Conservation (phyloP, 1,140 invertebrate species). For the Drosophila aff. region DNA sequence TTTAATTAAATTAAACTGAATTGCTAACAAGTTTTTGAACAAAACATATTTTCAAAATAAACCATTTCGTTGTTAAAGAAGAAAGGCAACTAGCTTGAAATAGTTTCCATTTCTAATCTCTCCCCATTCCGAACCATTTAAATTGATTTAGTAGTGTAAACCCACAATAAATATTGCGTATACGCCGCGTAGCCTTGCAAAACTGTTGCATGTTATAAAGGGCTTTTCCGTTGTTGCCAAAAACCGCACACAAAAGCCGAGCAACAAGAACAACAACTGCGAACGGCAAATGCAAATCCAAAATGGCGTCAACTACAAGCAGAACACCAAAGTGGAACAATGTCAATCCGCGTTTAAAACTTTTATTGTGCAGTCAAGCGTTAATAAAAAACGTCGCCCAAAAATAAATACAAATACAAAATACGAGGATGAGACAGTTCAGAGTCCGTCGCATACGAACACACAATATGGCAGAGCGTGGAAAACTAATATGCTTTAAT, state of each 20-base stretch:
- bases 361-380: slow-evolving; percentile 74
- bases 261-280: slow-evolving; percentile 10
- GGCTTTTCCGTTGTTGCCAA: slow-evolving; percentile 25
- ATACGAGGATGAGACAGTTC: slow-evolving; percentile 15
- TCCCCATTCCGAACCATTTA: slow-evolving; percentile 8
- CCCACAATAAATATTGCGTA: slow-evolving; percentile 39
- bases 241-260: slow-evolving; percentile 34
- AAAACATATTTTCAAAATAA: not conserved
- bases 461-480: slow-evolving; percentile 44
- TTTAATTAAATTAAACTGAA: not conserved
- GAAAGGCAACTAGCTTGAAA: not conserved
- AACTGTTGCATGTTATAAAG: slow-evolving; percentile 63
- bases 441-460: not conserved
- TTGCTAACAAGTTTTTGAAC: no score
- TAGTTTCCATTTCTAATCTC: not conserved
- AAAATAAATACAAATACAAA: slow-evolving; percentile 66
- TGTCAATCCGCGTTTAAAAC: slow-evolving; percentile 70
- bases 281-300: slow-evolving; percentile 57
- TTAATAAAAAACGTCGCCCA: slow-evolving; percentile 65
- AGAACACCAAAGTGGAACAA: slow-evolving; percentile 25
- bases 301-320: slow-evolving; percentile 63
- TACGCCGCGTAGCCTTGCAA: slow-evolving; percentile 35
- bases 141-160: slow-evolving; percentile 33
- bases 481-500: slow-evolving; percentile 82
- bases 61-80: not conserved